These are phyloP conservation scores for Casuarius casuarius DNA, from an alignment of 2,113 vertebrate genomes.

Conservation along the genomic window DNA sequence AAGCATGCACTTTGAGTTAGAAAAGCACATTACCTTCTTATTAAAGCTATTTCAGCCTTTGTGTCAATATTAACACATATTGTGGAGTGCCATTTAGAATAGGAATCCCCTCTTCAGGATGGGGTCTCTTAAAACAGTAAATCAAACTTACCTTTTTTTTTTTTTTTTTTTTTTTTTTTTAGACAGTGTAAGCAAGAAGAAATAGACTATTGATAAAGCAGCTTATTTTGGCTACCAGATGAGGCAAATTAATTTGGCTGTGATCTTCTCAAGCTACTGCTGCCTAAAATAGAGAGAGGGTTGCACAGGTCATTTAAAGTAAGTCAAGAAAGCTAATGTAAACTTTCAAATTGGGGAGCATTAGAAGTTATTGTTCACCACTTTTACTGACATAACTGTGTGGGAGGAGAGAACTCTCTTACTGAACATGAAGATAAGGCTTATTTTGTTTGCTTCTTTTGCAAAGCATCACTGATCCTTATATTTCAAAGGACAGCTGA, in stretches of 20 bases:
- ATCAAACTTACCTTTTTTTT: not conserved
- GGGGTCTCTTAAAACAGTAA: not conserved
- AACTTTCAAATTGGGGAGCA: not conserved
- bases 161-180: not conserved
- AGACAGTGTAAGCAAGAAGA: not conserved
- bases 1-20: not conserved
- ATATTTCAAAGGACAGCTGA: not conserved
- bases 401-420: not conserved
- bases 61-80: not conserved
- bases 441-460: not conserved
- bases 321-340: not conserved
- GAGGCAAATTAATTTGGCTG: not conserved
- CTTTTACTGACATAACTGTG: not conserved
- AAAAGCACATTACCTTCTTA: not conserved
- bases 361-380: not conserved
- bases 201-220: not conserved
- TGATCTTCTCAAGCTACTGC: not conserved
- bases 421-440: not conserved
- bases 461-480: not conserved
- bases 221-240: conserved; percentile 3
- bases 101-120: not conserved
- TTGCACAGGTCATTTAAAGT: not conserved
- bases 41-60: not conserved
- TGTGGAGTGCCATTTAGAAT: not conserved
- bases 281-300: not conserved